A percentile compares a stretch with the other conserved stretches of the same genome.
phyloP scores from a whole-genome alignment of 53 echinoderm and acorn worm genomes.

The Holothuria scabra region DNA sequence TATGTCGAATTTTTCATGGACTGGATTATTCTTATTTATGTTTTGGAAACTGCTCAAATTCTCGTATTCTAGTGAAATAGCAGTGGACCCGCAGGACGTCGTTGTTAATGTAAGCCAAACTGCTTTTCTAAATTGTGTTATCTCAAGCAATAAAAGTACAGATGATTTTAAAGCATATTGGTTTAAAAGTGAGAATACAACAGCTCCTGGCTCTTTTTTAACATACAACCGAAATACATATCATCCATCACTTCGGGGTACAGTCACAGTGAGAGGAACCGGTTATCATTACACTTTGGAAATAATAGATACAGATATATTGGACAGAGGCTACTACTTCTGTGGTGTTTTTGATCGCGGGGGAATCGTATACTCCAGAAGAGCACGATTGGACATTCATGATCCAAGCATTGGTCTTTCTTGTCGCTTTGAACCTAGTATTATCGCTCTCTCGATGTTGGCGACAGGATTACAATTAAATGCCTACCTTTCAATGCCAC shows the following conservation, averaged over 20 bases:
- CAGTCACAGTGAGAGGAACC: background rate
- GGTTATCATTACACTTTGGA: constrained; percentile 3
- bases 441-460: background rate
- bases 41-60: background rate
- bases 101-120: constrained; percentile 1
- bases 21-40: too few species aligned
- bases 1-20: too few species aligned
- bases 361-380: background rate
- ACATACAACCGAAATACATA: background rate
- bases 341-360: background rate
- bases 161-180: background rate
- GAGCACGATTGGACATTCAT: constrained; percentile 7
- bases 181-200: background rate
- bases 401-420: background rate
- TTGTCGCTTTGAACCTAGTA: background rate
- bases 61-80: background rate
- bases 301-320: background rate
- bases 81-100: background rate
- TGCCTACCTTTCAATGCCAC: background rate
- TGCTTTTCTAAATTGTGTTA: constrained; percentile 1
- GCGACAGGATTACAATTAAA: constrained; percentile 4
- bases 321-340: constrained; percentile 18
- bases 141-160: background rate
- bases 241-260: too few species aligned
- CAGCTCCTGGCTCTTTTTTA: background rate